Evolutionary conservation across 2,888 invertebrate genomes (phyloP), one percentile per base, ranked within the genome.

Genomic region (Sarcophaga caerulescens): DNA sequence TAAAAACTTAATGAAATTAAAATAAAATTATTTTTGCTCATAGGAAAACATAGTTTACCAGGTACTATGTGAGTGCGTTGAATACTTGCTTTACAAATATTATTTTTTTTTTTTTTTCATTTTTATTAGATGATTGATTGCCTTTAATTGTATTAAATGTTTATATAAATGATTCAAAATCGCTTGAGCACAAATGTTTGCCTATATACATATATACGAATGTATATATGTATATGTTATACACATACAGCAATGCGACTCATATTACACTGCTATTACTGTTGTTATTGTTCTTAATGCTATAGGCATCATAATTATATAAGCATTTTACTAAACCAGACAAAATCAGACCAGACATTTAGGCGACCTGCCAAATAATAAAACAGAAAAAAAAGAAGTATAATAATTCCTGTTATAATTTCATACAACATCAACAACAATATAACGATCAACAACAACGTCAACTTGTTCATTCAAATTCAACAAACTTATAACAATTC

Each of bases 61-160:
- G 35, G 35, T 62, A 57, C n/a, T 52, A 44, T 1, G 14, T 23
- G 52, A 52, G 19, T 52, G 45, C 5, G 44, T 35, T 35, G 2
- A 35, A 35, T 35, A 35, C 35, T 35, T 35, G 8, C 35, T 35
- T 1, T 3, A 17, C 52, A 17, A 52, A 12, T 52, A 52, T 52
- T 4, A 17, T 52, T 4, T 52, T 14, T 52, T 14, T 14, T 14
- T 59, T 25, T 59, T 47, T 59, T 76, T 76, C 62, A 62, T 69
- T 83, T 79, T 63, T 44, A 70, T 65, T 60, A 70, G 74, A 79
- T 79, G 84, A 84, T 84, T 84, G 75, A 84, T 75, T 79, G n/a
- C n/a, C 59, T 79, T 75, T 75, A 79, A 79, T 79, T 75, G 35
- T 63, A 77, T 57, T 57, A 74, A 35, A 74, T 71, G 57, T 59